These are phyloP conservation scores for Mionectes macconnelli DNA, from an alignment of 2,113 vertebrate species.

Conservation along the genomic window DNA sequence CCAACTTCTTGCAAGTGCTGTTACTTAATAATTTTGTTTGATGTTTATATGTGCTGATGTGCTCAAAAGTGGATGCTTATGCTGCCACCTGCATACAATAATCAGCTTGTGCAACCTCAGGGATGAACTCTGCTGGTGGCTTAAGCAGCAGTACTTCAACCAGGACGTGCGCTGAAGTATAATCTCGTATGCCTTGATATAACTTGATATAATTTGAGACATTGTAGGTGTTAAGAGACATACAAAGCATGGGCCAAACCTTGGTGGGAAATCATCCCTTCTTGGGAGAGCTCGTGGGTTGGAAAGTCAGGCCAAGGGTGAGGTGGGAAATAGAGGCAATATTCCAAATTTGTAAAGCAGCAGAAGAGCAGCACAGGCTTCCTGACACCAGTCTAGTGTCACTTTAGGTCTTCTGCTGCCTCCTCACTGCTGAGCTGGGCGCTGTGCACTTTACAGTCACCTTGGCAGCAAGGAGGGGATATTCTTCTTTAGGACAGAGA, in stretches of 20 bases:
- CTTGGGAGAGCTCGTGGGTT: neutral
- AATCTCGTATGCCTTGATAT: neutral
- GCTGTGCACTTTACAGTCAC: neutral
- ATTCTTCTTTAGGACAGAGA: neutral
- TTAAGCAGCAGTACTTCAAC: neutral
- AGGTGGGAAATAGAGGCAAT: neutral
- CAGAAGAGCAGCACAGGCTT: neutral
- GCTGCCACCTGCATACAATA: slow-evolving; percentile 57
- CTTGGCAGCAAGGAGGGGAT: neutral
- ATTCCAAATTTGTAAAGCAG: neutral
- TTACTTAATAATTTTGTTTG: neutral
- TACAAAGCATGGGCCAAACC: neutral
- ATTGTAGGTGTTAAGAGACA: neutral
- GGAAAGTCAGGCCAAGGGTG: neutral
- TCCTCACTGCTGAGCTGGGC: neutral
- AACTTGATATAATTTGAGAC: neutral
- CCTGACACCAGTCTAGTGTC: neutral
- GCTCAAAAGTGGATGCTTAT: slow-evolving; percentile 42
- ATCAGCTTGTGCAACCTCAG: slow-evolving; percentile 32
- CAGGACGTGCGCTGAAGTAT: neutral
- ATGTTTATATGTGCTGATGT: neutral
- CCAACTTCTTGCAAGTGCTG: neutral
- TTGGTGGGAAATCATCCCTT: neutral
- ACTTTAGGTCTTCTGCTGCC: neutral
- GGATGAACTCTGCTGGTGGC: neutral